Evolutionary conservation across 2,113 vertebrate species (phyloP).

Genomic region (Myanophis thanlyinensis): DNA sequence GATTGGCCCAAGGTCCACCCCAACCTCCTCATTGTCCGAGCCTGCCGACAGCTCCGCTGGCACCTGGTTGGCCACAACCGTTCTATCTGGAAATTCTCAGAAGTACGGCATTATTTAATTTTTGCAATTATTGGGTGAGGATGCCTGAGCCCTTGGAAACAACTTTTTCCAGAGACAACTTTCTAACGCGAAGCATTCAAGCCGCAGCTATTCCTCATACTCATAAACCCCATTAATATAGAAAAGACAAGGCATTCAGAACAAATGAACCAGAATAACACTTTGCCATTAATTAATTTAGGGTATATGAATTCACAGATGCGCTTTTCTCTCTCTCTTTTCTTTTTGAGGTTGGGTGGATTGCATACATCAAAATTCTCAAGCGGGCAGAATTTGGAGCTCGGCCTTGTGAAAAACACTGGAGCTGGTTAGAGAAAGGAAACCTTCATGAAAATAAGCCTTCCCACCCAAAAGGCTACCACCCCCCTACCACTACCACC

Average conservation of each 20-base stretch:
- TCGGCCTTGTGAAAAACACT: neutral
- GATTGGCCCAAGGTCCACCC: too few species aligned
- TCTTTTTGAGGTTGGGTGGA: too few species aligned
- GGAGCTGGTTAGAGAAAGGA: neutral
- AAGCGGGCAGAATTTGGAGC: neutral
- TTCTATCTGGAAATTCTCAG: neutral
- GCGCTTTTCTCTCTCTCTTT: too few species aligned
- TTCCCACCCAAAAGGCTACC: neutral
- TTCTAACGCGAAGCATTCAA: too few species aligned
- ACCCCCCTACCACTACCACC: too few species aligned
- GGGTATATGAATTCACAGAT: neutral
- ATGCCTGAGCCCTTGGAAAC: neutral
- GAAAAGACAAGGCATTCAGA: neutral
- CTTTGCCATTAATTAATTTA: neutral
- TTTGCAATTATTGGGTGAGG: neutral
- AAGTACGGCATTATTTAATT: neutral
- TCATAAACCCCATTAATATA: neutral
- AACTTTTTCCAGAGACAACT: neutral
- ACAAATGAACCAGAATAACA: neutral
- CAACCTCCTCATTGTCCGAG: too few species aligned
- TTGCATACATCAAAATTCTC: neutral
- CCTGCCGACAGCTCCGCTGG: too few species aligned
- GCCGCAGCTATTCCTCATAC: neutral
- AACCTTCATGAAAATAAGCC: neutral
- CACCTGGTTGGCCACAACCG: too few species aligned